Conservation (phyloP, 2,797 vertebrate species). For the Taenioides sp. region DNA sequence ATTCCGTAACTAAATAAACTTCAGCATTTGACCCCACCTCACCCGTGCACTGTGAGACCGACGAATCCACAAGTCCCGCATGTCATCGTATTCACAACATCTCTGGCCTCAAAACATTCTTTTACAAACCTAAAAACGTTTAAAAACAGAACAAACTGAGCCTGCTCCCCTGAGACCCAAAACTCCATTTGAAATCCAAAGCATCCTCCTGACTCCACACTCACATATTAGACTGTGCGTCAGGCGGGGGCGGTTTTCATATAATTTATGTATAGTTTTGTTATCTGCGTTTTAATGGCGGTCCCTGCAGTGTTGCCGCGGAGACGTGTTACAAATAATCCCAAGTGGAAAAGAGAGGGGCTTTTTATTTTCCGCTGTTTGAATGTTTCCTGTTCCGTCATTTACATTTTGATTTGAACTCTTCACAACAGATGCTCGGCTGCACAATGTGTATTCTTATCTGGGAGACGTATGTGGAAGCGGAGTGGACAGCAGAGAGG, state of each 20-base stretch:
- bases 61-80: neutral
- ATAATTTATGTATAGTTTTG: constrained; percentile 15
- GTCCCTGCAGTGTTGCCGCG: neutral
- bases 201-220: neutral
- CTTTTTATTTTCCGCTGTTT: neutral
- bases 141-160: neutral
- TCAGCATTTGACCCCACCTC: neutral
- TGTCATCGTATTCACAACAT: neutral
- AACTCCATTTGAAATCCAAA: constrained; percentile 12
- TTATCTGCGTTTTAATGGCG: constrained; percentile 12
- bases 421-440: constrained; percentile 3
- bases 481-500: neutral
- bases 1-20: too few relatives aligned
- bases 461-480: neutral
- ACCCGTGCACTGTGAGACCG: neutral
- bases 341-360: neutral
- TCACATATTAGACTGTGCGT: neutral
- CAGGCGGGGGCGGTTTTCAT: neutral
- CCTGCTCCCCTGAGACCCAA: constrained; percentile 3
- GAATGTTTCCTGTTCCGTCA: neutral
- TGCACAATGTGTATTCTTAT: neutral
- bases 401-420: constrained; percentile 3
- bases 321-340: neutral
- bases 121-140: neutral
- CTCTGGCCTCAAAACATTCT: neutral